phyloP scores from a whole-genome alignment of 2,888 invertebrate genomes.

The Melinaea marsaeus region DNA sequence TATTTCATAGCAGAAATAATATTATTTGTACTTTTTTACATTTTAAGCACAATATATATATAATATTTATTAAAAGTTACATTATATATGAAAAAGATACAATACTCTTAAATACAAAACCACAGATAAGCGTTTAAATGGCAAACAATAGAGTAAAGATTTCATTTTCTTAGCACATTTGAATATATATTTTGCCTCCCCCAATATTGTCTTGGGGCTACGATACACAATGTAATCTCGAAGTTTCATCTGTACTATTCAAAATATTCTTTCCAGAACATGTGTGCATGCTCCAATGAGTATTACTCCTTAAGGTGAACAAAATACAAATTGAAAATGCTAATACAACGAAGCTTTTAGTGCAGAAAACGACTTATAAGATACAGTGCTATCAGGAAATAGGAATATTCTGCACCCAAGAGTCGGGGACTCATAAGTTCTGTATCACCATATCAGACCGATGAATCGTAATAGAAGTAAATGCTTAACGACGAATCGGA shows the following conservation, averaged over 20 bases:
- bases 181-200: slow-evolving; percentile 59
- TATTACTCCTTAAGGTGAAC: slow-evolving; percentile 56
- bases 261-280: slow-evolving; percentile 57
- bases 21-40: too few relatives aligned
- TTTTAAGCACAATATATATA: too few relatives aligned
- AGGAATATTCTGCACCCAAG: too few relatives aligned
- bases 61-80: too few relatives aligned
- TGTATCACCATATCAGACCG: too few relatives aligned
- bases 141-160: slow-evolving; percentile 33
- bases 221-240: slow-evolving; percentile 50
- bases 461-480: too few relatives aligned
- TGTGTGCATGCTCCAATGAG: slow-evolving; percentile 65
- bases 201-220: slow-evolving; percentile 63
- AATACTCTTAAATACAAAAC: not conserved
- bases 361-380: too few relatives aligned
- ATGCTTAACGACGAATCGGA: too few relatives aligned
- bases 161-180: slow-evolving; percentile 49
- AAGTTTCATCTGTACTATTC: slow-evolving; percentile 48
- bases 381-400: too few relatives aligned
- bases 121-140: slow-evolving; percentile 7
- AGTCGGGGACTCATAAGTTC: too few relatives aligned
- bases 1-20: too few relatives aligned
- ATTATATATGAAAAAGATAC: too few relatives aligned
- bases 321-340: slow-evolving; percentile 20
- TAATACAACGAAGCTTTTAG: slow-evolving; percentile 13